A percentile compares a stretch with the other conserved stretches of the same genome.
Evolutionary conservation across 1,140 invertebrate genomes (phyloP).

Genomic region (Teleogryllus occipitalis): DNA sequence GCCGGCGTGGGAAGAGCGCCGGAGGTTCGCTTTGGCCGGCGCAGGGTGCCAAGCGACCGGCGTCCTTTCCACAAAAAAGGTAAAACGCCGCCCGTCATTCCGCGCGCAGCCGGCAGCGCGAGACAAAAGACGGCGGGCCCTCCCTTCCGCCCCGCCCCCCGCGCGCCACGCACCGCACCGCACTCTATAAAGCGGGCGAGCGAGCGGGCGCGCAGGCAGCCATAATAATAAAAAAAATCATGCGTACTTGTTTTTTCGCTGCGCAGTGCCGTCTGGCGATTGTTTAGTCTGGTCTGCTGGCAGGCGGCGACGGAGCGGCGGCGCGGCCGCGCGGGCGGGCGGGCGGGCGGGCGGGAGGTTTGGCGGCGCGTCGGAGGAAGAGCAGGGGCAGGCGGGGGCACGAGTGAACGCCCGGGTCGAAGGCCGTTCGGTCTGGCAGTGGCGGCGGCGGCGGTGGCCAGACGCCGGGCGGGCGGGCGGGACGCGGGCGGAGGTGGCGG

Average conservation of each 20-base stretch:
- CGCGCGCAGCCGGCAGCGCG: not conserved
- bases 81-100: not conserved
- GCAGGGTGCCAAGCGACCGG: not conserved
- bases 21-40: too few relatives aligned
- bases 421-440: not conserved
- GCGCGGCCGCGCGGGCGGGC: too few relatives aligned
- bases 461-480: not conserved
- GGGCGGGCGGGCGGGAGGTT: not conserved
- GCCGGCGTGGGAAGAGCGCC: too few relatives aligned
- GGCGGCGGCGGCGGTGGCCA: not conserved
- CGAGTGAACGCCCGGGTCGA: not conserved
- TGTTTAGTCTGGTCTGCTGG: not conserved
- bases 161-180: not conserved
- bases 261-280: not conserved
- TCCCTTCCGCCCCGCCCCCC: too few relatives aligned
- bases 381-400: too few relatives aligned
- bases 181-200: not conserved
- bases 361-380: not conserved
- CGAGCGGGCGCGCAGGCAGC: not conserved
- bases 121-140: not conserved
- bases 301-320: too few relatives aligned
- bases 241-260: conserved; percentile 4
- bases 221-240: conserved; percentile 3
- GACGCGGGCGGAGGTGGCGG: too few relatives aligned
- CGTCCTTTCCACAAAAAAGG: too few relatives aligned